A percentile compares a stretch with the other conserved stretches of the same genome.
Conservation (phyloP, 64 coral and sea anemone species). For the Platygyra sinensis region DNA sequence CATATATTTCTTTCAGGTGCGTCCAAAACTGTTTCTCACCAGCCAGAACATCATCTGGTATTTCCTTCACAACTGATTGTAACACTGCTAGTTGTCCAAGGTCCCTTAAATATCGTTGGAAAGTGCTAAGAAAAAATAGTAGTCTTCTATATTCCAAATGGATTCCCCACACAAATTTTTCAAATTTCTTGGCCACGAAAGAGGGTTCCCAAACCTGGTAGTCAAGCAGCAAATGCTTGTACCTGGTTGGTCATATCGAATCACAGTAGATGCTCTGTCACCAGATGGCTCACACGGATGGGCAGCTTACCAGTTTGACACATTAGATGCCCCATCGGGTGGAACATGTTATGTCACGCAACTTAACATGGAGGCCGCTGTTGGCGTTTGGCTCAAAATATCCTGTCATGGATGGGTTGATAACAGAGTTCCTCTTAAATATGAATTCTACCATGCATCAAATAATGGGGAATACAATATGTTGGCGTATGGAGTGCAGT, state of each 20-base stretch:
- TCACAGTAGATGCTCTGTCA: background rate
- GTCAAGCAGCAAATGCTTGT: background rate
- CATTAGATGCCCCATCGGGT: background rate
- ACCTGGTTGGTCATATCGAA: background rate
- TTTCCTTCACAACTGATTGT: background rate
- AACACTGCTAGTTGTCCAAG: background rate
- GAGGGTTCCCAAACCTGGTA: background rate
- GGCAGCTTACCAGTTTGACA: background rate
- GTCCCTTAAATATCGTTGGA: background rate
- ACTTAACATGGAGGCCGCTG: background rate
- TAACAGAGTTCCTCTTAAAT: background rate
- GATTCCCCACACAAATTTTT: background rate
- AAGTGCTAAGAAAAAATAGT: background rate
- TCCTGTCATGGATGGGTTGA: background rate
- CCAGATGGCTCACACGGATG: background rate
- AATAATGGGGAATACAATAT: background rate
- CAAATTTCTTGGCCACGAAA: background rate
- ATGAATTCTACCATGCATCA: background rate
- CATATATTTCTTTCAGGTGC: background rate
- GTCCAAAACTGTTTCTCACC: background rate
- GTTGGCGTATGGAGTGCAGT: background rate
- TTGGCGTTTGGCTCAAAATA: background rate
- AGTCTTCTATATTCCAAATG: background rate
- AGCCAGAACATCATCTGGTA: background rate
- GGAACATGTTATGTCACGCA: background rate